These are phyloP conservation scores for Seriola dumerili DNA, from an alignment of 2,113 vertebrate species.

Conservation along the genomic window DNA sequence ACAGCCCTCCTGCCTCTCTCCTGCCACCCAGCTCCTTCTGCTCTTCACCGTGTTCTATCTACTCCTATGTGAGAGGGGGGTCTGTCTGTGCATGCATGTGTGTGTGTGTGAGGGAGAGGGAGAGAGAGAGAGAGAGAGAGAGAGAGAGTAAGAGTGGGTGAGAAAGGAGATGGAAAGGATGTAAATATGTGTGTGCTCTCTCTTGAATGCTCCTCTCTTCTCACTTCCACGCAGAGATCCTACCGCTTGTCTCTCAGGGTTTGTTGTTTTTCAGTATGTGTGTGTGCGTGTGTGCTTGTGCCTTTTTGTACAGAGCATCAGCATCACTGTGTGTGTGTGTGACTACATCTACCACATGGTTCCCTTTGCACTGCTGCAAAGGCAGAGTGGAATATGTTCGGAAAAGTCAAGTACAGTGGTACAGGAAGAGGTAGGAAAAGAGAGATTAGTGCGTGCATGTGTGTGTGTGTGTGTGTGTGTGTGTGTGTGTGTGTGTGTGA, in stretches of 20 bases:
- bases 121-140: slow-evolving; percentile 28
- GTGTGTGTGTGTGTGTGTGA: slow-evolving; percentile 1
- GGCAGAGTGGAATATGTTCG: slow-evolving; percentile 26
- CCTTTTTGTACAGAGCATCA: slow-evolving; percentile 27
- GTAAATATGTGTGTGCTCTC: slow-evolving; percentile 52
- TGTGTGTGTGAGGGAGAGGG: slow-evolving; percentile 39
- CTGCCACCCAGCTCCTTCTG: slow-evolving; percentile 77
- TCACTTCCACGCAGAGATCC: slow-evolving; percentile 54
- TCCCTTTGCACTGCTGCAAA: slow-evolving; percentile 44
- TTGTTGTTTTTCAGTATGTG: slow-evolving; percentile 43
- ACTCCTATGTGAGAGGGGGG: slow-evolving; percentile 74
- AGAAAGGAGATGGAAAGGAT: slow-evolving; percentile 64
- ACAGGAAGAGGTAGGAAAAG: slow-evolving; percentile 21
- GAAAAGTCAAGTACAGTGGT: slow-evolving; percentile 48
- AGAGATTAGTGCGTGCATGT: slow-evolving; percentile 11
- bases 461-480: slow-evolving; percentile 11
- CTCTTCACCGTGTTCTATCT: slow-evolving; percentile 75
- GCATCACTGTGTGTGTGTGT: slow-evolving; percentile 3
- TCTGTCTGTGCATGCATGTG: slow-evolving; percentile 54
- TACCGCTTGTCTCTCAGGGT: slow-evolving; percentile 60
- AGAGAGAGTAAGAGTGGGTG: slow-evolving; percentile 52
- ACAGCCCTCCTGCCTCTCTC: slow-evolving; percentile 68
- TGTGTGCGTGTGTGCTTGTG: slow-evolving; percentile 5
- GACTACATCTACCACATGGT: slow-evolving; percentile 43
- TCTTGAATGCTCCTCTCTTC: slow-evolving; percentile 51